Evolutionary conservation across 1,140 invertebrate species (phyloP), one percentile per base, ranked within the genome.

Genomic region (Sycophila sp.): DNA sequence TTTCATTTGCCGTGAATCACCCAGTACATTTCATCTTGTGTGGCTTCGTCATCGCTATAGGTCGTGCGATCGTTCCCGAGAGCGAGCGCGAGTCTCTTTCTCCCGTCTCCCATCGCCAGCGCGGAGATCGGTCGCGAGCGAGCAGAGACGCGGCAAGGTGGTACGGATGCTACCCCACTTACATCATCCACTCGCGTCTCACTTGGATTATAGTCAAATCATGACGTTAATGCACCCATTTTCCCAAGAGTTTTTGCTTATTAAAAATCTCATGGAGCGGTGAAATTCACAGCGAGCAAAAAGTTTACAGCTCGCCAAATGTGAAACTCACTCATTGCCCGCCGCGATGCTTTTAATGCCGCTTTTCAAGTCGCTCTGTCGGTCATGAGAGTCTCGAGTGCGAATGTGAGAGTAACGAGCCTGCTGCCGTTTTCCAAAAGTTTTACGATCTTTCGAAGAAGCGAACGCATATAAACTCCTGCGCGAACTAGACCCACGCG

Each of bases 1-100:
- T 69, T 69, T 56, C 34, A 69, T 69, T 69, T 69, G 49, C 45
- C 32, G 66, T 69, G 56, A 69, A 68, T 68, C 66, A 69, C 22
- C 56, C 32, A 15, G 42, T 34, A 45, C 38, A 26, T 42, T 40
- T 69, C 67, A 62, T 55, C 58, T 53, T 69, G 58, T 63, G 59
- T 71, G 69, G 69, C 69, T 71, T 58, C 49, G 60, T 71, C 60
- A 64, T 71, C 51, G 8, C 38, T 22, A 62, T 34, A 45, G 56
- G 45, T 55, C 49, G 49, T 40, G 49, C 38, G 49, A 55, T 51
- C 32, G 17, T 53, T 36, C 26, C 45, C 17, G n/a, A n/a, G n/a
- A 19, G 42, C n/a, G 38, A 15, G 47, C 17, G 3, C 17, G 10
- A 13, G 47, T 7, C 49, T 53, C 26, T 7, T 26, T 32, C 28